phyloP scores from a whole-genome alignment of 2,888 invertebrate species.

The Philereme transversata region DNA sequence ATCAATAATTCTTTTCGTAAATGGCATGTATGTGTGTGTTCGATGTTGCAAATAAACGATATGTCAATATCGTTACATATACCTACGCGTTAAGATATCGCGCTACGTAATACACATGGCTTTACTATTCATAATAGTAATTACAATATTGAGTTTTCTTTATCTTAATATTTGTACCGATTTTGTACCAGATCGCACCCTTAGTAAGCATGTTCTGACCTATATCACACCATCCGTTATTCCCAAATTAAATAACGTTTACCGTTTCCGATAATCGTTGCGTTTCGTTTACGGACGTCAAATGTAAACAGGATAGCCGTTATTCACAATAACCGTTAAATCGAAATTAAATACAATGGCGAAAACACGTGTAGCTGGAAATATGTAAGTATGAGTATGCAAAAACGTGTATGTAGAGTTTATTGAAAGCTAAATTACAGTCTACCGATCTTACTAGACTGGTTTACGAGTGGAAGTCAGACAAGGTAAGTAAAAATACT shows the following conservation, averaged over 20 bases:
- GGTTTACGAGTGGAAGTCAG: slow-evolving; percentile 23
- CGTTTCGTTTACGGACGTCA: slow-evolving; percentile 43
- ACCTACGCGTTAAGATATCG: too few relatives aligned
- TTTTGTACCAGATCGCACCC: not conserved
- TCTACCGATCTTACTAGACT: slow-evolving; percentile 32
- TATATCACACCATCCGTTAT: slow-evolving; percentile 34
- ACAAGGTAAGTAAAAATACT: slow-evolving; percentile 20
- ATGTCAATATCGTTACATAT: too few relatives aligned
- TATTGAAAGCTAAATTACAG: slow-evolving; percentile 37
- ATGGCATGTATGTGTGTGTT: too few relatives aligned
- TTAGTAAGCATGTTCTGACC: slow-evolving; percentile 21
- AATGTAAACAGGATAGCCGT: slow-evolving; percentile 33
- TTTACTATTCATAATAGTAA: too few relatives aligned
- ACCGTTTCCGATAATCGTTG: slow-evolving; percentile 49
- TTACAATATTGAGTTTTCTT: too few relatives aligned
- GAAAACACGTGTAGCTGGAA: slow-evolving; percentile 2
- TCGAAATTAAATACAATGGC: slow-evolving; percentile 26
- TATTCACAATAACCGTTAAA: slow-evolving; percentile 24
- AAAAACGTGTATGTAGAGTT: slow-evolving; percentile 30
- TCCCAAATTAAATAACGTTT: slow-evolving; percentile 51
- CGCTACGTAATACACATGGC: too few relatives aligned
- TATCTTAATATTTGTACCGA: too few relatives aligned
- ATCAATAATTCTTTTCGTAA: too few relatives aligned
- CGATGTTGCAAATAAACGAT: too few relatives aligned
- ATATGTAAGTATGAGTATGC: slow-evolving; percentile 10